phyloP scores from a whole-genome alignment of 2,888 invertebrate genomes.

The Helleia helle region DNA sequence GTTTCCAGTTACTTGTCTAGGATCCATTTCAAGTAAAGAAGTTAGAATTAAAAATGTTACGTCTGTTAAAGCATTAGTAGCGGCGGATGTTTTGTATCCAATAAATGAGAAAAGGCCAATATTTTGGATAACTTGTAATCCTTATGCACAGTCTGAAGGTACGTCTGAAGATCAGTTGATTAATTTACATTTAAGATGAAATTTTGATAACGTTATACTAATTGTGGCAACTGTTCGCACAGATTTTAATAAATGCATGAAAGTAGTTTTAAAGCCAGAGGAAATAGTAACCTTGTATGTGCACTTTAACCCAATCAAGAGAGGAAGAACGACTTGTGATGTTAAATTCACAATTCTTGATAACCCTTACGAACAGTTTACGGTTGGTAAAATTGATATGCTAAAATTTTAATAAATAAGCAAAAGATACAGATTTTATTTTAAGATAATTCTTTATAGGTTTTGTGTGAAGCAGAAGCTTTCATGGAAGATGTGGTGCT shows the following conservation, averaged over 20 bases:
- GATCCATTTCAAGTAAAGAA: constrained; percentile 39
- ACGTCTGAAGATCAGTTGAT: too few relatives aligned
- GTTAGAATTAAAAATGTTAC: constrained; percentile 52
- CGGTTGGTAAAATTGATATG: constrained; percentile 29
- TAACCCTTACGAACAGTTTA: constrained; percentile 58
- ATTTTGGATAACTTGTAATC: constrained; percentile 41
- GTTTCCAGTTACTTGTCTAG: constrained; percentile 58
- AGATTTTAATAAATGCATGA: too few relatives aligned
- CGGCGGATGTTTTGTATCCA: constrained; percentile 32
- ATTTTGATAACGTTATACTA: too few relatives aligned
- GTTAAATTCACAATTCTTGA: constrained; percentile 43
- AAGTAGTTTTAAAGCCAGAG: constrained; percentile 34
- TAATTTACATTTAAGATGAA: too few relatives aligned
- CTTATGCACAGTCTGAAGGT: constrained; percentile 25
- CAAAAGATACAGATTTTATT: too few relatives aligned
- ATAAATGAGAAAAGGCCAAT: constrained; percentile 37
- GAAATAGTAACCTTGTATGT: constrained; percentile 36
- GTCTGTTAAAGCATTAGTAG: constrained; percentile 39
- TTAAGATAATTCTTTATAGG: constrained; percentile 32
- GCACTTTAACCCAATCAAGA: constrained; percentile 47
- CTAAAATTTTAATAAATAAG: background rate
- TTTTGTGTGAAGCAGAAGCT: constrained; percentile 57
- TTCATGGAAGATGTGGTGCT: constrained; percentile 63
- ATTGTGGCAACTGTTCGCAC: too few relatives aligned
- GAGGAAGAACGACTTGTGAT: constrained; percentile 48